Conservation (phyloP, 2,797 vertebrate species). For the Columba guinea region DNA sequence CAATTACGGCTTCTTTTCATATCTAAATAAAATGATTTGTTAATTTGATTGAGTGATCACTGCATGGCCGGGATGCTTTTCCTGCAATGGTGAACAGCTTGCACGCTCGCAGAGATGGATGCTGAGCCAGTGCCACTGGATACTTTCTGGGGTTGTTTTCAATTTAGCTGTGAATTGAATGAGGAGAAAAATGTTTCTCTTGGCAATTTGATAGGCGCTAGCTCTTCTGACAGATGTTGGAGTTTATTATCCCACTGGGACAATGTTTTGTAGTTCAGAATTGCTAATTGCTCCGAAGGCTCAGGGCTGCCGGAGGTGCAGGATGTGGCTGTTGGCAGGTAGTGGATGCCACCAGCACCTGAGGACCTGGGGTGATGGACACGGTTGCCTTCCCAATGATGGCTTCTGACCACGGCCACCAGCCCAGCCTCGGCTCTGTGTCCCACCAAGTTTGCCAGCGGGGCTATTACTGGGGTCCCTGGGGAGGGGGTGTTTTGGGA, state of each 20-base stretch:
- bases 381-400: neutral
- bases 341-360: neutral
- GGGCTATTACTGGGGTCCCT: neutral
- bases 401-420: neutral
- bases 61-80: constrained; percentile 53
- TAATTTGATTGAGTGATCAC: constrained; percentile 80
- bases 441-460: neutral
- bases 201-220: constrained; percentile 77
- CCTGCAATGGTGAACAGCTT: constrained; percentile 76
- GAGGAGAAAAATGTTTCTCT: constrained; percentile 81
- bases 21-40: constrained; percentile 81
- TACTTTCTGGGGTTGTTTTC: constrained; percentile 79
- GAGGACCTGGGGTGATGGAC: neutral
- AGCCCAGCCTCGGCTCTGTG: accelerated
- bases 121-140: constrained; percentile 64
- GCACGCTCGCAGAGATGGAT: constrained; percentile 69
- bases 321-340: constrained; percentile 29
- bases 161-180: constrained; percentile 79
- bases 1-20: constrained; percentile 72
- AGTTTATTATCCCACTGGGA: constrained; percentile 79
- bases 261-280: constrained; percentile 72
- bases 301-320: constrained; percentile 4
- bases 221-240: constrained; percentile 81
- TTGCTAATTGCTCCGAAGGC: constrained; percentile 77
- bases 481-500: neutral